These are phyloP conservation scores for Apodemus sylvaticus DNA, from an alignment of 2,113 vertebrate genomes.

Conservation along the genomic window DNA sequence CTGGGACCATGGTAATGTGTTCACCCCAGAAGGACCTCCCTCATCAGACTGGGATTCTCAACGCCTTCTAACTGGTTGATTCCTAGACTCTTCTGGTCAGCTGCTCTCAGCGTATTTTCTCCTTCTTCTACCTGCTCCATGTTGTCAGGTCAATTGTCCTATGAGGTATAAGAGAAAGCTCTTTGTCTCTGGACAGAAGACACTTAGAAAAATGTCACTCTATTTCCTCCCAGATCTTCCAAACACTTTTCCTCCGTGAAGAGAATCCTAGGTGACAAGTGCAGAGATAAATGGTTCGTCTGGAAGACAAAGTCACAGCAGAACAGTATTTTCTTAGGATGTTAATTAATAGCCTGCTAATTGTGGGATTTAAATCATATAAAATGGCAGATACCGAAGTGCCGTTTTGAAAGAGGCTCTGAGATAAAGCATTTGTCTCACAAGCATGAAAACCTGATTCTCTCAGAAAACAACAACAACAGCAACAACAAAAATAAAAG, in stretches of 20 bases:
- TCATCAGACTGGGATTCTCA: background rate
- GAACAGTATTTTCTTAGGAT: conserved; percentile 41
- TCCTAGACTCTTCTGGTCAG: background rate
- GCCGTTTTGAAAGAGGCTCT: background rate
- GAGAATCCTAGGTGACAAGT: conserved; percentile 57
- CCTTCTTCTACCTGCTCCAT: background rate
- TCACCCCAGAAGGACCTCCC: background rate
- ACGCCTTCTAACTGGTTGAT: background rate
- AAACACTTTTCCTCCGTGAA: background rate
- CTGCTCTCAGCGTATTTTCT: background rate
- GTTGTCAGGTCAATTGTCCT: background rate
- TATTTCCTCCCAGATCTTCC: conserved; percentile 37
- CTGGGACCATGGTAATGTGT: background rate
- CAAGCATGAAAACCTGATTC: background rate
- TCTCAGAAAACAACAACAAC: background rate
- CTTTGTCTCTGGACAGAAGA: conserved; percentile 35
- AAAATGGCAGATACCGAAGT: background rate
- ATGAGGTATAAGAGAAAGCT: background rate
- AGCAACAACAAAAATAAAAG: background rate
- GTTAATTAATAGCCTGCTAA: conserved; percentile 54
- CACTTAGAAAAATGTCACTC: conserved; percentile 48
- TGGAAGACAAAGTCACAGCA: background rate
- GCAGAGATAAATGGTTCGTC: conserved; percentile 35
- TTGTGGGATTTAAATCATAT: conserved; percentile 49
- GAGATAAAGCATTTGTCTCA: background rate